Percentiles rank a stretch among this genome's conserved stretches.
phyloP scores from a whole-genome alignment of 2,888 invertebrate genomes.

The Macaria liturata region DNA sequence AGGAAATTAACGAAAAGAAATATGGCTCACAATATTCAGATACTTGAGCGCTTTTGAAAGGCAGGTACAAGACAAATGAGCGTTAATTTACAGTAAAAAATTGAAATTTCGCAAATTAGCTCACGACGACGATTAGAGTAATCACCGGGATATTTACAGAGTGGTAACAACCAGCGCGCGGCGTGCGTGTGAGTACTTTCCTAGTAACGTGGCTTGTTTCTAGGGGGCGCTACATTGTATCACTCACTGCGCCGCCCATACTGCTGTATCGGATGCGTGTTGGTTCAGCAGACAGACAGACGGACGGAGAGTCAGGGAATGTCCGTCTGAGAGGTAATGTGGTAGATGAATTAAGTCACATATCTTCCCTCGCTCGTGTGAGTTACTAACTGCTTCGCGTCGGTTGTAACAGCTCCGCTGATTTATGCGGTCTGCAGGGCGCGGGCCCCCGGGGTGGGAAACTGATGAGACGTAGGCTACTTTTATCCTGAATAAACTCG shows the following conservation, averaged over 20 bases:
- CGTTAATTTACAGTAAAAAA: too few species aligned
- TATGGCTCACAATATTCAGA: too few species aligned
- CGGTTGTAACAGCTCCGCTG: background rate
- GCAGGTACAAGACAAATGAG: too few species aligned
- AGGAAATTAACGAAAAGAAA: too few species aligned
- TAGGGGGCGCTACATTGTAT: conserved; percentile 1
- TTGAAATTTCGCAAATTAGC: too few species aligned
- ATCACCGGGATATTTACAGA: conserved; percentile 11
- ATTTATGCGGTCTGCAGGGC: too few species aligned
- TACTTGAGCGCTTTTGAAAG: too few species aligned
- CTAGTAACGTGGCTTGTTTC: background rate
- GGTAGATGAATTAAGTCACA: conserved; percentile 20
- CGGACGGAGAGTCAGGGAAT: conserved; percentile 15
- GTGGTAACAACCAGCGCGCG: conserved; percentile 2
- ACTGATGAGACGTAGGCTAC: too few species aligned
- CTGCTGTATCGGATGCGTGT: too few species aligned
- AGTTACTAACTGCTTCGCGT: background rate
- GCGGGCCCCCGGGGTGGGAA: too few species aligned
- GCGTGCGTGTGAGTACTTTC: background rate
- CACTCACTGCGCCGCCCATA: background rate
- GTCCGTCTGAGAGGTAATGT: conserved; percentile 15
- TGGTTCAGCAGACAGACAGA: conserved; percentile 1
- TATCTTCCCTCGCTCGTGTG: conserved; percentile 12
- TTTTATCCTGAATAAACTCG: too few species aligned
- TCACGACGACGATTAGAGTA: background rate